Conservation (phyloP, 2,113 vertebrate species). For the Dromaius novaehollandiae region DNA sequence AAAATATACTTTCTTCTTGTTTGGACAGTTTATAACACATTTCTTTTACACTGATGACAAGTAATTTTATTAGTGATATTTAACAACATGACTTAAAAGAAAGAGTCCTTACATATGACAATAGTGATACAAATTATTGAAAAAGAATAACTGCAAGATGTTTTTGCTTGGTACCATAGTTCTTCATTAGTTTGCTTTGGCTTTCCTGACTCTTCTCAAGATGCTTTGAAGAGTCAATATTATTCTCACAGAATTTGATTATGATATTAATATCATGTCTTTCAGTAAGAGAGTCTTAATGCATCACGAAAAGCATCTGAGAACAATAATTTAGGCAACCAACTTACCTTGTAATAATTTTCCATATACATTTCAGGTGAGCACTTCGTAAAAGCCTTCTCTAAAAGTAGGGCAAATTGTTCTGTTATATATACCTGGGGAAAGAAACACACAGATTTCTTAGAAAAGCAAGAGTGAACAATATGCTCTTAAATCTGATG, state of each 20-base stretch:
- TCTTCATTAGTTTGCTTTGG: not conserved
- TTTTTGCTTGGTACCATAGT: rapidly evolving
- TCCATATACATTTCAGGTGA: not conserved
- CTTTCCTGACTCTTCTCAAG: not conserved
- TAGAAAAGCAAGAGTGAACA: not conserved
- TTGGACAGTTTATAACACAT: not conserved
- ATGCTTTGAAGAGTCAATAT: not conserved
- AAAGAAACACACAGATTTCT: not conserved
- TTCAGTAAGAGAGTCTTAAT: not conserved
- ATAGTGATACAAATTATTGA: not conserved
- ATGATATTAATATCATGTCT: not conserved
- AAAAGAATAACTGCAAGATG: not conserved
- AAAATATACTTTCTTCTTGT: not conserved
- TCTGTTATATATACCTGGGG: not conserved
- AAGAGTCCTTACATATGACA: not conserved
- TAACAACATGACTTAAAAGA: too few species aligned
- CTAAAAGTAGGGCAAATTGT: not conserved
- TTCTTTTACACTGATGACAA: not conserved
- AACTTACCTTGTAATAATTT: not conserved
- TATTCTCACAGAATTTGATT: not conserved
- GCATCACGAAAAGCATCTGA: not conserved
- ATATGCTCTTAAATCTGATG: not conserved
- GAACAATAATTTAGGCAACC: not conserved
- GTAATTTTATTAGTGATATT: not conserved
- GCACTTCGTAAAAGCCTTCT: not conserved